Conservation (phyloP, 2,113 vertebrate species). For the Caretta caretta region DNA sequence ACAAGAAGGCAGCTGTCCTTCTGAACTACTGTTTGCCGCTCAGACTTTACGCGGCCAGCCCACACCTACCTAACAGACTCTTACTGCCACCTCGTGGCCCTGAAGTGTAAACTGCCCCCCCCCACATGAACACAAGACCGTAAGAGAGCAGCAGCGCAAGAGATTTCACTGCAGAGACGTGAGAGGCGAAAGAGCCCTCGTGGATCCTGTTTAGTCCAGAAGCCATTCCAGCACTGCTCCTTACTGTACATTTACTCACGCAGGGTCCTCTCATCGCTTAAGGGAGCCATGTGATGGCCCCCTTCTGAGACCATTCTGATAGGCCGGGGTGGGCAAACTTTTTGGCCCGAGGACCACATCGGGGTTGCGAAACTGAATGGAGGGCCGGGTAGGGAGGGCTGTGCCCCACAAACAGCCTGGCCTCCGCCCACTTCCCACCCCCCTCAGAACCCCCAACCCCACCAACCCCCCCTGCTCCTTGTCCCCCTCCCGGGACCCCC, state of each 20-base stretch:
- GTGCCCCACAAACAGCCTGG: too few relatives aligned
- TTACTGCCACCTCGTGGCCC: constrained; percentile 15
- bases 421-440: too few relatives aligned
- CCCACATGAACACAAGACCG: background rate
- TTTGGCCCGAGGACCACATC: too few relatives aligned
- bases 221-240: background rate
- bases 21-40: background rate
- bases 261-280: background rate
- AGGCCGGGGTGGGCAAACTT: too few relatives aligned
- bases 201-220: background rate
- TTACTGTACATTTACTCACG: background rate
- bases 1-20: background rate
- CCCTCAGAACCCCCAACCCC: too few relatives aligned
- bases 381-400: too few relatives aligned
- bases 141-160: background rate
- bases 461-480: too few relatives aligned
- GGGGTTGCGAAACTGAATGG: too few relatives aligned
- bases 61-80: background rate
- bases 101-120: background rate
- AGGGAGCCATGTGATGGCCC: background rate
- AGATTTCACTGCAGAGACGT: background rate
- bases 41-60: fast-evolving
- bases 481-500: too few relatives aligned
- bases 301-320: background rate
- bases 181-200: background rate